Evolutionary conservation across 2,888 invertebrate species (phyloP), one percentile per base, ranked within the genome.

Genomic region (Andrena marginata): DNA sequence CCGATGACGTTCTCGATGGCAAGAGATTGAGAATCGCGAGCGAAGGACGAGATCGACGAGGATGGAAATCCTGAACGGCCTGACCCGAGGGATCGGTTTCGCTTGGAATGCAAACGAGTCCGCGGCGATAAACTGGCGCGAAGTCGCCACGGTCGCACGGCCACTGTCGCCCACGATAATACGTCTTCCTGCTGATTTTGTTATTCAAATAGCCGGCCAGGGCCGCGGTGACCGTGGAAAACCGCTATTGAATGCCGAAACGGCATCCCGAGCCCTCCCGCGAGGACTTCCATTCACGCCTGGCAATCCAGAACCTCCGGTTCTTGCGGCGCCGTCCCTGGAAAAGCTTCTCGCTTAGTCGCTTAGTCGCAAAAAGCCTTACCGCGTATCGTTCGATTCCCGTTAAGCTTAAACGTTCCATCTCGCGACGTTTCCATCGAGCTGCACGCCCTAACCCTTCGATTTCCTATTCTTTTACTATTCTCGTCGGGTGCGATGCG

Each of bases 171-270:
- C 42, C 26, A 51, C 80, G 86, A 81, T 85, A 89, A 87, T 89
- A 88, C 84, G 74, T 88, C 89, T 88, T 88, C 82, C 82, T 77
- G 79, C 72, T 80, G 89, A 93, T 92, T 93, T 93, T 93, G 93
- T 93, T 91, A 93, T 93, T 93, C 91, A 93, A 93, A 93, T 93
- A 79, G 54, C 20, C 48, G 26, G 1, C 68, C 29, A 23, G 72
- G 74, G 23, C 77, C 69, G 73, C 16, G 78, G 67, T 49, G 81
- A 83, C 72, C 80, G 64, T 86, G 86, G 87, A 84, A 89, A 87
- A 87, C 82, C 87, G 86, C 87, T 88, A 89, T 89, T 89, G 89
- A 90, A 90, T 87, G 89, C 84, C 72, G 81, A 87, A 87, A 86
- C 84, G 86, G 69, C 85, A 81, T 76, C 68, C 82, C 60, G 62